phyloP scores from a whole-genome alignment of 2,113 vertebrate genomes.

The Lophura nycthemera region DNA sequence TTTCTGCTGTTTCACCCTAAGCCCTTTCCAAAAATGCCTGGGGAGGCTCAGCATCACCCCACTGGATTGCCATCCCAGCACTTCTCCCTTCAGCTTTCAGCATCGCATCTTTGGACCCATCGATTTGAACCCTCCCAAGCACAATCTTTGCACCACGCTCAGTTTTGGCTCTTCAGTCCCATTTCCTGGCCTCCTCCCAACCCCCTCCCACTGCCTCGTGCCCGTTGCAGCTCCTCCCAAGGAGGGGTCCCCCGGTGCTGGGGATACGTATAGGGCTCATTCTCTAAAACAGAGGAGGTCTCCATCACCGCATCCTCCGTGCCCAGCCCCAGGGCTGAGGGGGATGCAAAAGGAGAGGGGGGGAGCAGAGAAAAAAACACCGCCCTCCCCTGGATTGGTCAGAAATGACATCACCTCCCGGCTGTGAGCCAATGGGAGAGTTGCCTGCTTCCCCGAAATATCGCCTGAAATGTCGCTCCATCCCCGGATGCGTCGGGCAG shows the following conservation, averaged over 20 bases:
- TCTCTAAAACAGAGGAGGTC: not conserved
- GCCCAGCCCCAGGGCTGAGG: not conserved
- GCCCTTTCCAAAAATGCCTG: not conserved
- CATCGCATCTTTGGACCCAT: not conserved
- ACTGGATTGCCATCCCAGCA: not conserved
- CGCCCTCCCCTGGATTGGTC: not conserved
- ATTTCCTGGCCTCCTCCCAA: not conserved
- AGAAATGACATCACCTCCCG: not conserved
- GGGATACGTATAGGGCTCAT: not conserved
- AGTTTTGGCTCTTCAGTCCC: not conserved
- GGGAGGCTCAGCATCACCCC: not conserved
- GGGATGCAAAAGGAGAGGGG: not conserved
- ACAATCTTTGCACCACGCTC: not conserved
- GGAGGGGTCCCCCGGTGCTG: not conserved
- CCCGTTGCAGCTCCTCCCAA: not conserved
- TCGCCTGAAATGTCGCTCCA: not conserved
- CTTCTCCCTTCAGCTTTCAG: not conserved
- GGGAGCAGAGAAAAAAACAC: not conserved
- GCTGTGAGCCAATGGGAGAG: not conserved
- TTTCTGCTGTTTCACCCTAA: fast-evolving
- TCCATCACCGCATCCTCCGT: not conserved
- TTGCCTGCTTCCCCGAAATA: not conserved
- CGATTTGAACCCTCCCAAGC: not conserved
- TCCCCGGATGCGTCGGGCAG: not conserved
- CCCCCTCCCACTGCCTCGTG: not conserved